phyloP scores from a whole-genome alignment of 2,888 invertebrate genomes.

The Nephrotoma appendiculata region DNA sequence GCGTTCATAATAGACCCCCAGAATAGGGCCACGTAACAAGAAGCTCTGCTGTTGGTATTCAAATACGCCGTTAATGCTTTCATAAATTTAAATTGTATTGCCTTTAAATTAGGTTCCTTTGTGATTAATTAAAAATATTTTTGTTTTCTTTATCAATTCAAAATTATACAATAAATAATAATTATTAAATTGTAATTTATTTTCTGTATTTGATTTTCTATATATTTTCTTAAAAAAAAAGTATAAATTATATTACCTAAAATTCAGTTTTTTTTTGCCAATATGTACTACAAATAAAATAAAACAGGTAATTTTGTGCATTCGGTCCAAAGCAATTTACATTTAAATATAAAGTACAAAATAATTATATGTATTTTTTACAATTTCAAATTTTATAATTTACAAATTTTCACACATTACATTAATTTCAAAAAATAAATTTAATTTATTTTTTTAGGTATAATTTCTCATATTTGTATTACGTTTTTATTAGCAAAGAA shows the following conservation, averaged over 20 bases:
- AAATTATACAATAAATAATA: background rate
- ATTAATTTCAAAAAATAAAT: background rate
- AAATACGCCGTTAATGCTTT: too few relatives aligned
- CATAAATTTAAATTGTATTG: background rate
- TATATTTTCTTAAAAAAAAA: background rate
- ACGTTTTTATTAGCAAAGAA: background rate
- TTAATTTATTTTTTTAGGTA: background rate
- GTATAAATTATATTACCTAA: background rate
- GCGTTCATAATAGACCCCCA: too few relatives aligned
- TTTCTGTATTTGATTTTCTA: background rate
- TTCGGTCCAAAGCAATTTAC: background rate
- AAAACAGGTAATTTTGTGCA: background rate
- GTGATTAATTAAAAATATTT: background rate
- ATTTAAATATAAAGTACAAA: background rate
- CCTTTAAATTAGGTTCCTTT: background rate
- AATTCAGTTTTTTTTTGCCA: background rate
- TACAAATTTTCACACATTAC: background rate
- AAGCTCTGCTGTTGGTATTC: too few relatives aligned
- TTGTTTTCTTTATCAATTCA: background rate
- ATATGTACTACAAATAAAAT: background rate
- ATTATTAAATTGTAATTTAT: background rate
- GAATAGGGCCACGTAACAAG: too few relatives aligned
- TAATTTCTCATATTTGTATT: background rate
- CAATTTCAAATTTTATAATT: background rate
- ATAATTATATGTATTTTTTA: background rate